Evolutionary conservation across 2,888 invertebrate species (phyloP), one percentile per base, ranked within the genome.

Genomic region (Drosophila sordidapex): DNA sequence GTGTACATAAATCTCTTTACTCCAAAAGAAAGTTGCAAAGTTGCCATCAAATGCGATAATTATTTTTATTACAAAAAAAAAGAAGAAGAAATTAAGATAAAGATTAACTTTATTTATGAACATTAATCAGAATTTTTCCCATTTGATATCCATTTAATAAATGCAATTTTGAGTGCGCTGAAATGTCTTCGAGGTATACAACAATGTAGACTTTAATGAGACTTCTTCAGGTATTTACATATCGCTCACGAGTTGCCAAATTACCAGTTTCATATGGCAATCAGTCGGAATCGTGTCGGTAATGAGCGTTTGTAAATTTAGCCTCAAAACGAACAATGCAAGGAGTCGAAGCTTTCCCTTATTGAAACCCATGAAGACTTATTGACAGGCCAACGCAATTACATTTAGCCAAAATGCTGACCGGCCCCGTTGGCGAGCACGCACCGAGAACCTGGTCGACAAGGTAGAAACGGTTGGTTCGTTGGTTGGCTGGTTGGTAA

Each of bases 371-470:
- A 87, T 87, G 89, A 85, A 89, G 70, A 85, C 87, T 84, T 89
- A 84, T 84, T 84, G 84, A 84, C 84, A 89, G 84, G 66, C 89
- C 74, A 59, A 72, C 40, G 79, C 81, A 76, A 80, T 79, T 73
- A 87, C 84, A 83, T 86, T 84, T 87, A 84, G 79, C 79, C 70
- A 79, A 89, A 87, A 79, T 67, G 70, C 69, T 74, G 84, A 70
- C 72, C 71, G 70, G 40, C 62, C 74, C 84, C 89, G 64, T 63
- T 66, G 82, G 84, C 84, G 59, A 79, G 66, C 89, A 84, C 84
- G 84, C 84, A 83, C 78, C 70, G 70, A 52, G 38, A 61, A 53
- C 67, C 36, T 52, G 70, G 27, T 11, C 53, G 56, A 35, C 56
- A 46, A 31, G 38, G 49, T 25, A 38, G 4, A n/a, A 33, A 52